phyloP scores from a whole-genome alignment of 2,113 vertebrate genomes.

The Recurvirostra avosetta region DNA sequence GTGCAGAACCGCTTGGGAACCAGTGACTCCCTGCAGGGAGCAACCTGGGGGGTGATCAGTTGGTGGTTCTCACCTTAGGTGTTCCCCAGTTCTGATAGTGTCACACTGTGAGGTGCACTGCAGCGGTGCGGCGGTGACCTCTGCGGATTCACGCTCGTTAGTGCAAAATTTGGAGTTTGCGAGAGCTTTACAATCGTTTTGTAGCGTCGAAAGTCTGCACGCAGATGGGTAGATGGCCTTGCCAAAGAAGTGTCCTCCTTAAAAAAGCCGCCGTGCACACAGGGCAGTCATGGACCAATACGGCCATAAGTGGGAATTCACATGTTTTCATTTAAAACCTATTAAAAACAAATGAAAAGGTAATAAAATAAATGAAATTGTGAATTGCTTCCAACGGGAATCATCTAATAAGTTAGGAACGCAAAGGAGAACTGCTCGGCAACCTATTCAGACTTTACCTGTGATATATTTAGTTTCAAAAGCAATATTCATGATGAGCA shows the following conservation, averaged over 20 bases:
- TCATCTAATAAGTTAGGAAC: neutral
- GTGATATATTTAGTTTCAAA: neutral
- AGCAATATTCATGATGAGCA: neutral
- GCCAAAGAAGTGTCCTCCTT: neutral
- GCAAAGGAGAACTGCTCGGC: neutral
- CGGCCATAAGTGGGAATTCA: neutral
- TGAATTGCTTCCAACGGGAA: neutral
- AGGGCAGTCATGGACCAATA: neutral
- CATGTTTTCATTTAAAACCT: neutral
- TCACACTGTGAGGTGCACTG: fast-evolving
- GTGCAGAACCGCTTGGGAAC: neutral
- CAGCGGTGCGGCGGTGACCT: neutral
- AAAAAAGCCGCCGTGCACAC: neutral
- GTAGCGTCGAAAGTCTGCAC: fast-evolving
- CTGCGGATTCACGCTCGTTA: neutral
- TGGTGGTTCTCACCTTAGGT: neutral
- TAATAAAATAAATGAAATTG: neutral
- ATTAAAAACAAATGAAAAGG: neutral
- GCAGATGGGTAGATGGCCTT: neutral
- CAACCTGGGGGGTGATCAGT: neutral
- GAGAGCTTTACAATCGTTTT: neutral
- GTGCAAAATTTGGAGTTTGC: neutral
- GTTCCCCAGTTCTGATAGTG: neutral
- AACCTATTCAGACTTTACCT: neutral
- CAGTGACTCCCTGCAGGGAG: neutral